These are phyloP conservation scores for Drosophila asahinai DNA, from an alignment of 1,140 invertebrate genomes.

Conservation along the genomic window DNA sequence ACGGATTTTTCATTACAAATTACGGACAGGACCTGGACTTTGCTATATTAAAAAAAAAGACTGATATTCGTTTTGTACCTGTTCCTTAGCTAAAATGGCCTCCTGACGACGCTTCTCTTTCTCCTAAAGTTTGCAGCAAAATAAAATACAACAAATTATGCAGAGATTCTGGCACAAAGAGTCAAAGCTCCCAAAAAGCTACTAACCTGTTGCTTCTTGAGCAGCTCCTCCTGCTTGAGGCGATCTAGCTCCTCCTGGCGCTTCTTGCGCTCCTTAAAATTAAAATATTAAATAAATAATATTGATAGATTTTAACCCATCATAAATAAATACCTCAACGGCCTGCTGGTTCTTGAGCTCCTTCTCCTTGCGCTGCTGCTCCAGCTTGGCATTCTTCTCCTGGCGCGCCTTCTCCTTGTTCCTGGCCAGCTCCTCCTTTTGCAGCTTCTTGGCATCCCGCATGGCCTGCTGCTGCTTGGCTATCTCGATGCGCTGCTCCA, in stretches of 20 bases:
- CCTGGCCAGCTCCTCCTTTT: conserved; percentile 85
- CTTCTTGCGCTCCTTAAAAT: conserved; percentile 91
- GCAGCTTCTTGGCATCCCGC: conserved; percentile 87
- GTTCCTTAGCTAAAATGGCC: conserved; percentile 94
- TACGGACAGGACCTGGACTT: conserved; percentile 23
- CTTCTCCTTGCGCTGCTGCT: conserved; percentile 90
- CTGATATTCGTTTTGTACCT: conserved; percentile 87
- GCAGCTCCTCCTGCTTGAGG: conserved; percentile 93
- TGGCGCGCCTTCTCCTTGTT: conserved; percentile 85
- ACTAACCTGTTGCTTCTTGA: conserved; percentile 92
- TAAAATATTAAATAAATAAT: not conserved
- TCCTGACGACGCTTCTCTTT: conserved; percentile 94
- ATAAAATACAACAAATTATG: conserved; percentile 45
- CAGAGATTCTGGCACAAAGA: conserved; percentile 9
- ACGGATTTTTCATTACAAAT: not conserved
- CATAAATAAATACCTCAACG: conserved; percentile 86
- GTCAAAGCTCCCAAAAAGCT: not conserved
- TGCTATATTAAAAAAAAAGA: conserved; percentile 25
- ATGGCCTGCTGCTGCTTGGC: conserved; percentile 88
- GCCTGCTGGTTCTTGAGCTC: conserved; percentile 91
- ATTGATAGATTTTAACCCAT: not conserved
- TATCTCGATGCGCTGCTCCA: conserved; percentile 89
- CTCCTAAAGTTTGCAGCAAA: conserved; percentile 88
- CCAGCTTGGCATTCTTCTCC: conserved; percentile 92
- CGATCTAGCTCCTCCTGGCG: conserved; percentile 94